Percentiles rank a stretch among this genome's conserved stretches.
Conservation (phyloP, 2,797 vertebrate genomes). For the Iguana delicatissima region DNA sequence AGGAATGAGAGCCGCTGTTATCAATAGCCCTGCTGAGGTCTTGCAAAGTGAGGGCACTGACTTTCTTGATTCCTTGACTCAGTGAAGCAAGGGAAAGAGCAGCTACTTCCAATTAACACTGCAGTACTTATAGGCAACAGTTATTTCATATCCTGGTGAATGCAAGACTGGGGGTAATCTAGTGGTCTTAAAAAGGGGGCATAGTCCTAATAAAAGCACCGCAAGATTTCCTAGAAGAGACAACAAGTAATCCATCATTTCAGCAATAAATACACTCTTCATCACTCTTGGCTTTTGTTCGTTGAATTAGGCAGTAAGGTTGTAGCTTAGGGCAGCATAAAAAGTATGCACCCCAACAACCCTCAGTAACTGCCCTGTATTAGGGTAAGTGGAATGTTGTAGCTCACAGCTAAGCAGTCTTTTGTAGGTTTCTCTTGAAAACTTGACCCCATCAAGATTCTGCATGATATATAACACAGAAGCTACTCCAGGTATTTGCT, state of each 20-base stretch:
- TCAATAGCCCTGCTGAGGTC: too few species aligned
- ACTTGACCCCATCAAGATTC: fast-evolving
- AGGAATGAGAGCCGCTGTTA: too few species aligned
- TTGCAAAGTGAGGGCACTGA: too few species aligned
- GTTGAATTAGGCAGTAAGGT: background rate
- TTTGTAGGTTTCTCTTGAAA: background rate
- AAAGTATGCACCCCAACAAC: fast-evolving
- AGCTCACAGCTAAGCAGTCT: background rate
- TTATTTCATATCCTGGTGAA: background rate
- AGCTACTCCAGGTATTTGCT: fast-evolving
- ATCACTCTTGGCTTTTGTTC: background rate
- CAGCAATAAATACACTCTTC: background rate
- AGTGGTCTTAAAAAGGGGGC: background rate
- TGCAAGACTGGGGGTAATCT: background rate
- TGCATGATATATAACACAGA: fast-evolving
- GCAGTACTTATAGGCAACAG: too few species aligned
- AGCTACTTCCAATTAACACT: background rate
- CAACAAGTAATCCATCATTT: slow-evolving; percentile 12
- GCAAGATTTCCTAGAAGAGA: background rate
- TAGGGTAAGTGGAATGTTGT: background rate
- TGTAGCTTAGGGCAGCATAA: background rate
- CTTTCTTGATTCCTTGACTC: too few species aligned
- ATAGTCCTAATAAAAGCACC: background rate
- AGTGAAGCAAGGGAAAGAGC: background rate
- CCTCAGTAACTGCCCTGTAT: background rate